Evolutionary conservation across 2,888 invertebrate species (phyloP).

Genomic region (Poecilobothrus nobilitatus): DNA sequence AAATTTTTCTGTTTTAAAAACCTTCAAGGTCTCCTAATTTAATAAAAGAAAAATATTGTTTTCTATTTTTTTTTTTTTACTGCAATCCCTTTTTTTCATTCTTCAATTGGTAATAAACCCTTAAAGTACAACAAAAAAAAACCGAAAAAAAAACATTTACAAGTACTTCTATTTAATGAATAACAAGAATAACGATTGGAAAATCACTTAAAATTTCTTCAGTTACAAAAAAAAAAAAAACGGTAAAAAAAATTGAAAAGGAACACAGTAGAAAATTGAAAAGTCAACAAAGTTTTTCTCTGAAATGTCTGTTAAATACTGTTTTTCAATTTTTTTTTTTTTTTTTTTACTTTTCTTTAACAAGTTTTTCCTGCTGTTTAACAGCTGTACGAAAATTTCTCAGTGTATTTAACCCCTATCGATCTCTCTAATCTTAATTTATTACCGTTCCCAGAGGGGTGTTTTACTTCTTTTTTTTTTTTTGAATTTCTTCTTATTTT

Average conservation of each 20-base stretch:
- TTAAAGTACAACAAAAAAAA: too few species aligned
- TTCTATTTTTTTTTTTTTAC: too few species aligned
- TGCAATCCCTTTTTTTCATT: too few species aligned
- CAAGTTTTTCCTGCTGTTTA: not conserved
- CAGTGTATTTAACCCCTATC: not conserved
- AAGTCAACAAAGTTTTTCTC: constrained; percentile 5
- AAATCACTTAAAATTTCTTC: not conserved
- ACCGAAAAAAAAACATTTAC: too few species aligned
- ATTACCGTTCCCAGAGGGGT: not conserved
- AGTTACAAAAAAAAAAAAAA: not conserved
- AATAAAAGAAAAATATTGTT: too few species aligned
- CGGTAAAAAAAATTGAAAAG: not conserved
- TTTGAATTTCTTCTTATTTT: not conserved
- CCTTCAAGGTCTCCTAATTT: too few species aligned
- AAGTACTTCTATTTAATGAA: too few species aligned
- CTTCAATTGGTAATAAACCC: too few species aligned
- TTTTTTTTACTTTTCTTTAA: not conserved
- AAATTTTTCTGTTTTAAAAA: too few species aligned
- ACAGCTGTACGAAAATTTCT: not conserved
- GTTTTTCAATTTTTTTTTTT: not conserved
- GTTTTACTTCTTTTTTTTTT: not conserved
- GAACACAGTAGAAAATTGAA: not conserved
- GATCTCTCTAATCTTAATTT: constrained; percentile 4
- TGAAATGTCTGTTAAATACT: not conserved
- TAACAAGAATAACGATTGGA: not conserved